Base-by-base conservation (phyloP, 2,888 invertebrate genomes). In the Auanema freiburgensis region DNA sequence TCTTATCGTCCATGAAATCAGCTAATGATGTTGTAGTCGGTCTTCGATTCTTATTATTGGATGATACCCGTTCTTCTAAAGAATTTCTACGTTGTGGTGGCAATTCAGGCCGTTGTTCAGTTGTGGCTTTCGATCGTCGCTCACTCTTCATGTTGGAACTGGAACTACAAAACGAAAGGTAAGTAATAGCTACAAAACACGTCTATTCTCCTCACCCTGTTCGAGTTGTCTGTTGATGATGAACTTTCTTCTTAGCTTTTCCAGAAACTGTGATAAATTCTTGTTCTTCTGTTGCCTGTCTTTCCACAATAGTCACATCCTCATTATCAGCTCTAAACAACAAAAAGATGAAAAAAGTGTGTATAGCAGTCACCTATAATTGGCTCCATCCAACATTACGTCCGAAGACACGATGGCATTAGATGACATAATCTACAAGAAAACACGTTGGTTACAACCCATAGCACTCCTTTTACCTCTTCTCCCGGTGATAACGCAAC, bases 261-360 rank as follows among this genome's bases (percentile, higher is more conserved):
- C 59, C 65, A 41, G 59, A 63, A 16, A 69, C 72, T 3, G 66
- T 64, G 14, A 67, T 66, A 44, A 72, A 69, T 25, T 67, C 69
- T n/a, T 64, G 54, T 23, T 69, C 69, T 8, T 69, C 41, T 8
- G 51, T 40, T 16, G 63, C 44, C 11, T 67, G 62, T 21, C 59
- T 56, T 1, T 67, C 72, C 14, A 72, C 21, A 12, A 43, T n/a
- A 0, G 59, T 62, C 16, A 66, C 52, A 23, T 67, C 69, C 2
- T 65, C 66, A 24, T 67, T 61, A n/a, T 54, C 62, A 33, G 62
- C 62, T 12, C 60, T 60, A 14, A 18, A 59, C 24, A 54, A 33
- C 33, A 33, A 8, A 33, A 33, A 8, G 3, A 8, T 33, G 33
- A 33, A 33, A 33, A 8, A 33, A 5, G 3, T 33, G 33, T 33